A percentile compares a stretch with the other conserved stretches of the same genome.
phyloP scores from a whole-genome alignment of 2,888 invertebrate genomes.

The Dermolepida albohirtum region DNA sequence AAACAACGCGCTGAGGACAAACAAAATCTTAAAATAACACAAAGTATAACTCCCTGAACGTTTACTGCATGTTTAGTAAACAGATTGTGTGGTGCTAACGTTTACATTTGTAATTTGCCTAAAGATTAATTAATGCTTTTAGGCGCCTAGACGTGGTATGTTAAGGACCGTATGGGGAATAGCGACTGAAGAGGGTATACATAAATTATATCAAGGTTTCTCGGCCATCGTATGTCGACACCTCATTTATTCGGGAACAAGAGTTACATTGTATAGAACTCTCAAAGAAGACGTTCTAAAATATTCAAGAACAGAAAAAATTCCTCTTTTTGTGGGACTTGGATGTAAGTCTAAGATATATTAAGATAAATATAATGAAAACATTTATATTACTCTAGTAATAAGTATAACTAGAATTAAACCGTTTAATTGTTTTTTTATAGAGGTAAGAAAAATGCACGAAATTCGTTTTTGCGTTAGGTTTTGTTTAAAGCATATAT shows the following conservation, averaged over 20 bases:
- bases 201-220: slow-evolving; percentile 88
- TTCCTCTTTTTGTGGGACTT: slow-evolving; percentile 4
- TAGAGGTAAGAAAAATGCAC: too few species aligned
- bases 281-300: slow-evolving; percentile 76
- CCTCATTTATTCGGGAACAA: slow-evolving; percentile 84
- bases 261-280: slow-evolving; percentile 88
- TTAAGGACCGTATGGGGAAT: slow-evolving; percentile 84
- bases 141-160: slow-evolving; percentile 83
- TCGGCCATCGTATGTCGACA: slow-evolving; percentile 91
- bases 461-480: too few species aligned
- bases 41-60: too few species aligned
- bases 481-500: too few species aligned
- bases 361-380: background rate
- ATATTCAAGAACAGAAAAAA: slow-evolving; percentile 10
- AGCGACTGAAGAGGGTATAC: slow-evolving; percentile 84
- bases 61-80: too few species aligned
- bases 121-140: slow-evolving; percentile 41
- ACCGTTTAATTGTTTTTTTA: too few species aligned
- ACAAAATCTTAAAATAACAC: too few species aligned
- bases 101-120: too few species aligned
- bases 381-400: background rate
- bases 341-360: slow-evolving; percentile 10
- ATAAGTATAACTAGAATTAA: too few species aligned
- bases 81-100: too few species aligned
- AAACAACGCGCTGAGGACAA: too few species aligned